Conservation (phyloP, 2,888 invertebrate genomes). For the Eudemis profundana region DNA sequence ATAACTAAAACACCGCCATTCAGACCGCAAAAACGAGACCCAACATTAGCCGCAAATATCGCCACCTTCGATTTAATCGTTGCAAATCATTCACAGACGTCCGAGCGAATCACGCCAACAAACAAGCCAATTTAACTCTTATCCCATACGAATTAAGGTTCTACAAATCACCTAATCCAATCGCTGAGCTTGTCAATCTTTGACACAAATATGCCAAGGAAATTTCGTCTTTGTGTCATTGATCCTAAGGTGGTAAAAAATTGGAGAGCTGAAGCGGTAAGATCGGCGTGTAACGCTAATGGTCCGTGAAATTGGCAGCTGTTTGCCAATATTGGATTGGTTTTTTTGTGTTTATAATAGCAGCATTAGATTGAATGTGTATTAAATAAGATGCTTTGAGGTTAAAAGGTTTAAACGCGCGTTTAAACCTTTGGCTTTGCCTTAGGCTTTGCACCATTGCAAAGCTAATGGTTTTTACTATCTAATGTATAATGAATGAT, state of each 20-base stretch:
- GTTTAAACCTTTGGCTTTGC: too few species aligned
- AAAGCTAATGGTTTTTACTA: too few species aligned
- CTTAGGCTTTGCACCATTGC: too few species aligned
- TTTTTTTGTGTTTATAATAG: constrained; percentile 51
- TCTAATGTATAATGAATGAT: too few species aligned
- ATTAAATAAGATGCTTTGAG: constrained; percentile 26
- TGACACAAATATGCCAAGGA: not conserved
- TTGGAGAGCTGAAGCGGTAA: constrained; percentile 40
- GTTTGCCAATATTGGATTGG: constrained; percentile 63
- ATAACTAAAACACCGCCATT: constrained; percentile 3
- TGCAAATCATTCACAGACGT: constrained; percentile 31
- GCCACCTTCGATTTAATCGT: constrained; percentile 38
- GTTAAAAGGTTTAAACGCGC: constrained; percentile 13
- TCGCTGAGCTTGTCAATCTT: constrained; percentile 15
- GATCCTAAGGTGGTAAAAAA: not conserved
- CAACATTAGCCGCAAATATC: constrained; percentile 36
- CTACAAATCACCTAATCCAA: not conserved
- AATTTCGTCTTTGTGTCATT: not conserved
- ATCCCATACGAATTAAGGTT: not conserved
- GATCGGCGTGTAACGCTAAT: constrained; percentile 68
- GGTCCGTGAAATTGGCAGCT: constrained; percentile 70
- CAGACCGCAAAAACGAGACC: constrained; percentile 20
- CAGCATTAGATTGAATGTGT: constrained; percentile 38
- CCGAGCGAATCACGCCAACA: not conserved
- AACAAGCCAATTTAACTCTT: constrained; percentile 19